These are phyloP conservation scores for Eupeodes corollae DNA, from an alignment of 1,140 invertebrate genomes.

Conservation along the genomic window DNA sequence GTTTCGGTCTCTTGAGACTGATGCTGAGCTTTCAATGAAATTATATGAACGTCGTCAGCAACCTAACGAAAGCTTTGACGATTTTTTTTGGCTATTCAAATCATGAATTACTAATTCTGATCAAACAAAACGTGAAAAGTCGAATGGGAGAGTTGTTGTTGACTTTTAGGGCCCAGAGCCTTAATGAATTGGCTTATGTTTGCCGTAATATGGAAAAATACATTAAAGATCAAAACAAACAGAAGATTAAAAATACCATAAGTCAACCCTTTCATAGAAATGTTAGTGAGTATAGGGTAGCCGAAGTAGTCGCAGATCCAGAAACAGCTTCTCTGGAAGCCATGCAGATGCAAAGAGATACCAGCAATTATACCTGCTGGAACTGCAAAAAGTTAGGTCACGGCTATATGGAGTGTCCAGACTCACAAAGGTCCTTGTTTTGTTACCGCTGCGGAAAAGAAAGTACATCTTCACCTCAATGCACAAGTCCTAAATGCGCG, in stretches of 20 bases:
- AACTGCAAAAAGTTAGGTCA: background rate
- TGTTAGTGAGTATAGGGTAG: no score
- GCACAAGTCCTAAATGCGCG: background rate
- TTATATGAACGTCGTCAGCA: no score
- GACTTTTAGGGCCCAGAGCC: background rate
- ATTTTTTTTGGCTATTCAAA: background rate
- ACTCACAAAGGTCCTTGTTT: slow-evolving; percentile 14
- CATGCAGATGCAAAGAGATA: background rate
- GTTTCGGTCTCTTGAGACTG: no score
- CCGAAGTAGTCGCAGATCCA: no score
- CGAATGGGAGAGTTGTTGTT: background rate
- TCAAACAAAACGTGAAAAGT: background rate
- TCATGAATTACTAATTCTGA: background rate
- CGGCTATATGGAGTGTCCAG: no score
- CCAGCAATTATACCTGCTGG: no score
- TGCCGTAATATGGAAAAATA: background rate
- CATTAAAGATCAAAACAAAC: background rate
- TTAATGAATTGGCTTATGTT: no score
- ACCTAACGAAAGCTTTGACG: background rate
- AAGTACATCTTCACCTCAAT: slow-evolving; percentile 1
- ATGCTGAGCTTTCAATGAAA: no score
- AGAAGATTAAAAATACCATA: background rate
- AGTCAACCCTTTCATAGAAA: no score
- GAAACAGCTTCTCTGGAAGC: background rate
- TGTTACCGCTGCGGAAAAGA: slow-evolving; percentile 12